Percentiles rank a stretch among this genome's conserved stretches.
Conservation (phyloP, 1,140 invertebrate genomes). For the Sarcophaga bullata region DNA sequence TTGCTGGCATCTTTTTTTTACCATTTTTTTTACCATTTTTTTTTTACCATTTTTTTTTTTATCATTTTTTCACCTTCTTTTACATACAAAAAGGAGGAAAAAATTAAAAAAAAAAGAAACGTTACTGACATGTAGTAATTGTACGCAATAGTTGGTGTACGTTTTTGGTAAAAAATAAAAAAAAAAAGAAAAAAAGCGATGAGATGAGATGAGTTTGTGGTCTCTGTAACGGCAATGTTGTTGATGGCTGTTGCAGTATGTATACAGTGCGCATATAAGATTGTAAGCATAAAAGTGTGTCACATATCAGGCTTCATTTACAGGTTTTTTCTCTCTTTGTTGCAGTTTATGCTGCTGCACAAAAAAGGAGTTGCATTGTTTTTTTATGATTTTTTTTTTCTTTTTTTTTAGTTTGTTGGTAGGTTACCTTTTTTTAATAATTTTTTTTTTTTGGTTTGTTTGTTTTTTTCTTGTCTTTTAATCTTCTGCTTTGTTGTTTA, state of each 20-base stretch:
- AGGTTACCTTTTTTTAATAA: background rate
- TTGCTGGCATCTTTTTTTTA: background rate
- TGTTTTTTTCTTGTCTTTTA: no score
- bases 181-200: background rate
- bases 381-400: background rate
- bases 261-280: background rate
- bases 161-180: background rate
- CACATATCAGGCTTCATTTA: slow-evolving; percentile 16
- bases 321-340: background rate
- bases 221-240: background rate
- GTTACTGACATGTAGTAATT: slow-evolving; percentile 13
- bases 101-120: background rate
- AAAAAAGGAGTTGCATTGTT: slow-evolving; percentile 18
- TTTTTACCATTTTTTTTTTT: no score
- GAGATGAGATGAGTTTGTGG: background rate
- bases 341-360: background rate
- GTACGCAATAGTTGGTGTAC: background rate
- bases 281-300: background rate
- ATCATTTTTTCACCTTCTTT: no score
- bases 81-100: no score
- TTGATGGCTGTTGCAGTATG: background rate
- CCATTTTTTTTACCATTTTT: background rate
- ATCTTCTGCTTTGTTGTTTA: background rate
- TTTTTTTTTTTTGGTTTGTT: background rate
- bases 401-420: background rate